Percentiles rank a stretch among this genome's conserved stretches.
phyloP scores from a whole-genome alignment of 2,888 invertebrate species.

The Drosophila fungiperda region DNA sequence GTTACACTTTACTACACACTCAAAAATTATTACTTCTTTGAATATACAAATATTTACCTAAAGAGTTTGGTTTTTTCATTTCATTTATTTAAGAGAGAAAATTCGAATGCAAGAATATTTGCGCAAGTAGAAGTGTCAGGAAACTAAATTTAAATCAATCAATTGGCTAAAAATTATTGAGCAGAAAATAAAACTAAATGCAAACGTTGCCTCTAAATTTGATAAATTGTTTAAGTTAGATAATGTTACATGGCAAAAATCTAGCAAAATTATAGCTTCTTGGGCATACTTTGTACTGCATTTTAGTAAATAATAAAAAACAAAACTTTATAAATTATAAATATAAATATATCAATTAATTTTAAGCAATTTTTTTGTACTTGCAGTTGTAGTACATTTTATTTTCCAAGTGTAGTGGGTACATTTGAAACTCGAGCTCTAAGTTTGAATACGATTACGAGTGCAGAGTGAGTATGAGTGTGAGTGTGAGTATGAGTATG shows the following conservation, averaged over 20 bases:
- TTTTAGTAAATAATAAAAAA: neutral
- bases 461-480: neutral
- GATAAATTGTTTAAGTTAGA: neutral
- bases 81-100: neutral
- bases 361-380: neutral
- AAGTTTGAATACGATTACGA: neutral
- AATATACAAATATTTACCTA: neutral
- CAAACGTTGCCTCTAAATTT: neutral
- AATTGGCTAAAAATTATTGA: neutral
- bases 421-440: slow-evolving; percentile 3
- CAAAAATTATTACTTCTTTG: neutral
- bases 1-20: neutral
- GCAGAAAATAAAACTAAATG: neutral
- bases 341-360: neutral
- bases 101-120: neutral
- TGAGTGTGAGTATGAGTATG: neutral
- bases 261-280: neutral
- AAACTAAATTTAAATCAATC: neutral
- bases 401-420: neutral
- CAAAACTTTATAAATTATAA: too few relatives aligned
- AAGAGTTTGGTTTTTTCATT: rapidly evolving
- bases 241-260: neutral
- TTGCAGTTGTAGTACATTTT: slow-evolving; percentile 34
- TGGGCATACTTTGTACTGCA: neutral
- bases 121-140: neutral